Base-by-base conservation (phyloP, 37 sponge, comb jelly and placozoan genomes). In the Crambe crambe region DNA sequence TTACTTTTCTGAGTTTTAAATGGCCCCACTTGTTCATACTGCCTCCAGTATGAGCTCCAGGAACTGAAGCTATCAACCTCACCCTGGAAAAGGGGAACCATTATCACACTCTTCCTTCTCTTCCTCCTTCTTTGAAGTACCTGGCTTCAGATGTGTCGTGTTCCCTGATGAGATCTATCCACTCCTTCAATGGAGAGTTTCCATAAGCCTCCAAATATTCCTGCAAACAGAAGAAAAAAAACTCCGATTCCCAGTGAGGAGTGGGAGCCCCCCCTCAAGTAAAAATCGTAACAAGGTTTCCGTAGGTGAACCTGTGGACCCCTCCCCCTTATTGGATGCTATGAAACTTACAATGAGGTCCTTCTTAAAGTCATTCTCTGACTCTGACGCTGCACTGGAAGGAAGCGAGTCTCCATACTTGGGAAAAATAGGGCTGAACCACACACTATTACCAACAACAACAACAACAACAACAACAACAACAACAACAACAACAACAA, bases 381-480 rank as follows among this genome's bases (percentile, higher is more conserved):
- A 30, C 17, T 3, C 43, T 37, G 83, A 43, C 37, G 69, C 4
- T 68, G 1, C 56, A 40, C 56, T 54, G 2, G 32, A 5, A 73
- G 74, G 23, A 21, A 23, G 4, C 30, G 12, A 20, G 3, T 20
- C 38, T 30, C 38, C 60, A 37, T 36, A 37, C 78, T 58, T 66
- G 0, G 87, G 88, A 76, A 95, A 97, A 32, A 92, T 32, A 23
- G 95, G 95, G 78, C 98, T 97, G 21, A 94, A 36, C 98, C 98
- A 97, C 18, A 92, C 86, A 26, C 92, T 87, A 71, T 32, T 31
- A 54, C 3, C 1, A 15, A 8, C 43, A n/a, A 21, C 8, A 9
- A 38, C n/a, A 41, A 70, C 2, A 25, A 42, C 22, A 70, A 38
- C 2, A 2, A 40, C 43, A 18, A 62, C 10, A 23, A 23, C 64